Percentiles rank a stretch among this genome's conserved stretches.
Conservation (phyloP, 2,113 vertebrate genomes). For the Corythoichthys intestinalis region DNA sequence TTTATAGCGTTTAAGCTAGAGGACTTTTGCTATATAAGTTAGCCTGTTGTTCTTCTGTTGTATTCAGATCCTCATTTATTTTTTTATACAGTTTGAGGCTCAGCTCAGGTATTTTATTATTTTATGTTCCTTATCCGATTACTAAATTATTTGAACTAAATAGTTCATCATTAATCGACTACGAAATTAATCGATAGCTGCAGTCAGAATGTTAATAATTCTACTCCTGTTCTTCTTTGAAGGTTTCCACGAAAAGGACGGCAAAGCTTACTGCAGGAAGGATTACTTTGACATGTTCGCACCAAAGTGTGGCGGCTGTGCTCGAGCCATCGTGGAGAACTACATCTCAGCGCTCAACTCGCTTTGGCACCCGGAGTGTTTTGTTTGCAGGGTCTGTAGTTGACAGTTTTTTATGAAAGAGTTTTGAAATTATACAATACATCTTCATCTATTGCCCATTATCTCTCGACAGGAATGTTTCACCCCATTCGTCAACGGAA, state of each 20-base stretch:
- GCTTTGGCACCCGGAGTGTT: constrained; percentile 97
- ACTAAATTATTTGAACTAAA: no score
- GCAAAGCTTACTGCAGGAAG: constrained; percentile 96
- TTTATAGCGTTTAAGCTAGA: no score
- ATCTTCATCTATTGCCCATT: not conserved
- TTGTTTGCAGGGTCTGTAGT: constrained; percentile 91
- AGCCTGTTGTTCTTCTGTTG: no score
- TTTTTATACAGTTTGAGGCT: no score
- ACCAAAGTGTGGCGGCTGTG: constrained; percentile 94
- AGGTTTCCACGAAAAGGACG: constrained; percentile 98
- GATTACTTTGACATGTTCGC: constrained; percentile 99
- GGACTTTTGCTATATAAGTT: no score
- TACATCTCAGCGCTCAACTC: constrained; percentile 96
- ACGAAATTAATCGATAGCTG: no score
- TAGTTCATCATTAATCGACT: no score
- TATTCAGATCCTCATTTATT: no score
- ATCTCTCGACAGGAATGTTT: constrained; percentile 85
- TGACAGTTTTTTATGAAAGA: not conserved
- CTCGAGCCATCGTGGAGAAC: constrained; percentile 95
- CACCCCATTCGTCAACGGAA: constrained; percentile 92
- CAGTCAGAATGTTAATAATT: no score
- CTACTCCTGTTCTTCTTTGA: constrained; percentile 1
- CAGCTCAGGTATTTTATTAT: no score
- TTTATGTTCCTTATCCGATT: no score
- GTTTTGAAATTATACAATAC: not conserved